Evolutionary conservation across 2,888 invertebrate genomes (phyloP), one percentile per base, ranked within the genome.

Genomic region (Ophonus ardosiacus): DNA sequence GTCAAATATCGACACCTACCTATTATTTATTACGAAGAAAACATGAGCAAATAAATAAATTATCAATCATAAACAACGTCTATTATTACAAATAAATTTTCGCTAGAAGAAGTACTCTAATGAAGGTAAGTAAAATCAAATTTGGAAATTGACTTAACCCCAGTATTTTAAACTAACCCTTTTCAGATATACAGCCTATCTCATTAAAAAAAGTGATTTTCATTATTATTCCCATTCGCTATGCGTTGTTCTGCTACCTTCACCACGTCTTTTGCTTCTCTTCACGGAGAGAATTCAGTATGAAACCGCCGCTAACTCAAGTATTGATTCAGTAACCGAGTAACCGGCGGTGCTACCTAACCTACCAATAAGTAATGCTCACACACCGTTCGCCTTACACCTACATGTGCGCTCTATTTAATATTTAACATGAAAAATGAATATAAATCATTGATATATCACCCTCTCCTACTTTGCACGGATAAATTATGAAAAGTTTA

Each of bases 281-380:
- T 10, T 31, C 56, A 76, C 13, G 31, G 78, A 61, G 79, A 40
- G 57, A 78, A 78, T n/a, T 76, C 51, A 15, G 59, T 59, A 38
- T 61, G 51, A 43, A 74, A 74, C 74, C 43, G 74, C 18, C 79
- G 38, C 81, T 81, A 81, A 81, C 81, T 81, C 43, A 21, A 81
- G 81, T 81, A 81, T 81, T 81, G 81, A 81, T 81, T 81, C 63
- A 61, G 79, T 57, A 79, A 79, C 63, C 61, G 40, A 61, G 79
- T 57, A 79, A 79, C 63, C 61, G 40, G 76, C 61, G 40, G 76
- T 57, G 31, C 38, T 24, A 7, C 76, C 61, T 61, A 61, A 31
- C 59, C 61, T 63, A 57, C 56, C 57, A 78, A 78, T 78, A 78
- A 57, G 57, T 74, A 74, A 74, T 74, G 57, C 57, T 56, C 40